A percentile compares a stretch with the other conserved stretches of the same genome.
phyloP scores from a whole-genome alignment of 2,113 vertebrate species.

The Eudyptes chrysolophus region DNA sequence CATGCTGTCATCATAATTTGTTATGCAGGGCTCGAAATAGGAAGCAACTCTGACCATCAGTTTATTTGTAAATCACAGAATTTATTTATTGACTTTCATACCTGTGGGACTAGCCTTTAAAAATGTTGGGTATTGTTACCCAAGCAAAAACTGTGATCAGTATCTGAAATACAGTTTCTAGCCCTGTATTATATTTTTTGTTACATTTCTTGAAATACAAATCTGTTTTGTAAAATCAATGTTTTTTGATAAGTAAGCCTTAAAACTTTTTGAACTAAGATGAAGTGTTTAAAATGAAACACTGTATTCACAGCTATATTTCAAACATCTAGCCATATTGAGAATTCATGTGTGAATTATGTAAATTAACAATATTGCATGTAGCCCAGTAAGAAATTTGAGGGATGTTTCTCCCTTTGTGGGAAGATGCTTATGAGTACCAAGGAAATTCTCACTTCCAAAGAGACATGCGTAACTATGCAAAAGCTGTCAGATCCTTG shows the following conservation, averaged over 20 bases:
- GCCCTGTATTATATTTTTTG: slow-evolving; percentile 69
- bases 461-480: not conserved
- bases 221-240: slow-evolving; percentile 4
- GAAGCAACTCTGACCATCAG: slow-evolving; percentile 19
- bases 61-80: slow-evolving; percentile 32
- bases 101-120: slow-evolving; percentile 20
- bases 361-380: slow-evolving; percentile 13
- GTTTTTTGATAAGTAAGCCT: slow-evolving; percentile 4
- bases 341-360: slow-evolving; percentile 8
- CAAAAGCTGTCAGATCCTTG: not conserved
- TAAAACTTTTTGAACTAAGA: not conserved
- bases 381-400: not conserved
- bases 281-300: slow-evolving; percentile 42
- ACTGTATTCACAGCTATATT: slow-evolving; percentile 12
- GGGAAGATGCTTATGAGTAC: slow-evolving; percentile 54
- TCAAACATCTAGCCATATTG: slow-evolving; percentile 1
- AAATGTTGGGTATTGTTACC: not conserved
- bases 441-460: slow-evolving; percentile 14
- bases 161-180: slow-evolving; percentile 67
- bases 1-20: slow-evolving; percentile 64
- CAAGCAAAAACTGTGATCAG: slow-evolving; percentile 14
- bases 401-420: slow-evolving; percentile 19
- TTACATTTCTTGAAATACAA: slow-evolving; percentile 35
- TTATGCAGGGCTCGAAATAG: slow-evolving; percentile 74
- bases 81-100: slow-evolving; percentile 19